Base-by-base conservation (phyloP, 1,140 invertebrate species). In the Lithobius niger region DNA sequence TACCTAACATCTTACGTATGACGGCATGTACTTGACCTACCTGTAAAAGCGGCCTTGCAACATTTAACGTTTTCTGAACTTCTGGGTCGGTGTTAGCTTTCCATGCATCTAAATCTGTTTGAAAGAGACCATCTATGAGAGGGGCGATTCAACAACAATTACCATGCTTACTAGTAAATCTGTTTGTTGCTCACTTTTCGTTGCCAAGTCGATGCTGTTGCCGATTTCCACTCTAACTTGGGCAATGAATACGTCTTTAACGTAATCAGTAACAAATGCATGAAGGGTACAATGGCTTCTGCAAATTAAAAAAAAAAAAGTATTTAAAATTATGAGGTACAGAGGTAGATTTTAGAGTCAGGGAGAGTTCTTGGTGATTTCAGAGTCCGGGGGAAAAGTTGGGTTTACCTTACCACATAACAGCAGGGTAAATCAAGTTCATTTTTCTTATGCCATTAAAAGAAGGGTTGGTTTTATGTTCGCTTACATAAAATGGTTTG, bases 211-310 rank as follows among this genome's bases (percentile, higher is more conserved):
- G 44, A 73, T 67, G 44, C 63, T 69, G 19, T 60, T 62, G 1
- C 57, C 57, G 1, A 60, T 28, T 25, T 62, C 18, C 60, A 65
- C 13, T 67, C 65, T 2, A 19, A 74, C 64, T 58, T 73, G 71
- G 10, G 65, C 69, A 19, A 74, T 62, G 60, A 76, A 77, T 3
- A 73, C 80, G 63, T 86, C 82, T 65, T 82, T 80, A 2, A 88
- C 79, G 65, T 86, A 86, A 61, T 84, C 79, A 25, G 77, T 79
- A 43, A 90, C 71, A 66, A 87, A 89, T 54, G 76, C 77, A 63
- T 85, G 80, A 36, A 90, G 72, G 27, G 79, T 78, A 65, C 79
- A 84, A 43, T 76, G 75, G 65, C 71, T 70, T 56, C 79, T 82
- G 64, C 54, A 72, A 69, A 25, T 27, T 2, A 1, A 36, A 19